These are phyloP conservation scores for Amorpha juglandis DNA, from an alignment of 2,888 invertebrate species.

Conservation along the genomic window DNA sequence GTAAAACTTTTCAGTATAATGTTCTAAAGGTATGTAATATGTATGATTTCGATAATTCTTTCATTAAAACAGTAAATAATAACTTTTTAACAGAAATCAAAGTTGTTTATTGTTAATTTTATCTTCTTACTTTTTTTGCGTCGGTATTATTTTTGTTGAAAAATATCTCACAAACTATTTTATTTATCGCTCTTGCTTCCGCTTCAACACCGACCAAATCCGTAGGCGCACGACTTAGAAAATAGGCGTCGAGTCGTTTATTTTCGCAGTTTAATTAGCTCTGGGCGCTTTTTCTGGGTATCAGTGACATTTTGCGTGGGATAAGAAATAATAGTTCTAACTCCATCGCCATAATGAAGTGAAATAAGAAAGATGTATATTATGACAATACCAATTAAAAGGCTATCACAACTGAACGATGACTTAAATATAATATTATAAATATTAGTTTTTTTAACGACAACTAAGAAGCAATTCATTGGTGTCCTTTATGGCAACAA, in stretches of 20 bases:
- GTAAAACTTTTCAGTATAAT: too few species aligned
- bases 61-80: too few species aligned
- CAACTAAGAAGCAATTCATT: too few species aligned
- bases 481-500: too few species aligned
- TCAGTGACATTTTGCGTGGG: conserved; percentile 24
- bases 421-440: too few species aligned
- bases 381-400: not conserved
- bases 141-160: not conserved
- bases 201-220: not conserved
- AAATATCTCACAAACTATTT: not conserved
- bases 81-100: too few species aligned
- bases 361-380: not conserved
- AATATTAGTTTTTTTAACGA: too few species aligned
- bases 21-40: too few species aligned
- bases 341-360: not conserved
- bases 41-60: too few species aligned
- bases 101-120: too few species aligned
- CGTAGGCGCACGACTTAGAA: conserved; percentile 18
- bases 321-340: conserved; percentile 3
- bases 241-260: conserved; percentile 22
- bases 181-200: not conserved
- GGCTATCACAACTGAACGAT: too few species aligned
- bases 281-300: conserved; percentile 22
- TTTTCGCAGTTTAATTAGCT: conserved; percentile 29
- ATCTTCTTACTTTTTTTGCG: too few species aligned